Percentiles rank a stretch among this genome's conserved stretches.
Evolutionary conservation across 2,113 vertebrate species (phyloP).

Genomic region (Baryphthengus martii): DNA sequence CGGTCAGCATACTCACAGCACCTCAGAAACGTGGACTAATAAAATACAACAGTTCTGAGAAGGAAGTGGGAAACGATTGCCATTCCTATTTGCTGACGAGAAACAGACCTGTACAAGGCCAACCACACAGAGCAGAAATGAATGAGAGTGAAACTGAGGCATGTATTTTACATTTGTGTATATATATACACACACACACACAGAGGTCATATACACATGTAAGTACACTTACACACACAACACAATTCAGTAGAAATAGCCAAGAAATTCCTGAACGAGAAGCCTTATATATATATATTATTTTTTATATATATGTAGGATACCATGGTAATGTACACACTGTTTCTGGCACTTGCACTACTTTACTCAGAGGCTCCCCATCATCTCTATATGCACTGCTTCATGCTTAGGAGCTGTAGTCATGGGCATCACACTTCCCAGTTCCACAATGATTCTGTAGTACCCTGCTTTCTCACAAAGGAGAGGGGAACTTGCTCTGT

Average conservation of each 20-base stretch:
- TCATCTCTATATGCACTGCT: neutral
- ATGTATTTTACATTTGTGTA: accelerated
- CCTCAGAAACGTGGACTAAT: neutral
- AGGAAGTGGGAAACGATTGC: neutral
- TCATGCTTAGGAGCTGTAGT: neutral
- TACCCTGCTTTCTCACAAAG: neutral
- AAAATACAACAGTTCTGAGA: neutral
- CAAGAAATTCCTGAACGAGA: neutral
- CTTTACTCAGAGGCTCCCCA: neutral
- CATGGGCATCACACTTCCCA: neutral
- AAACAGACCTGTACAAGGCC: neutral
- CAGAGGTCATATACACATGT: neutral
- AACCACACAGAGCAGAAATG: neutral
- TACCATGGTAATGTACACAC: neutral
- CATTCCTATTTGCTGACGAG: neutral
- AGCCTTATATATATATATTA: neutral
- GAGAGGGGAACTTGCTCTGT: neutral
- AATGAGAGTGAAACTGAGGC: neutral
- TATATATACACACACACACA: too few relatives aligned
- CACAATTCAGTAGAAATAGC: neutral
- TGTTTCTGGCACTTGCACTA: neutral
- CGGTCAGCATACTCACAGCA: neutral
- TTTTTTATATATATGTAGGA: neutral
- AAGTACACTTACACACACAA: neutral
- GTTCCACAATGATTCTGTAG: too few relatives aligned